Evolutionary conservation across 2,888 invertebrate genomes (phyloP).

Genomic region (Ormyrus thymus): DNA sequence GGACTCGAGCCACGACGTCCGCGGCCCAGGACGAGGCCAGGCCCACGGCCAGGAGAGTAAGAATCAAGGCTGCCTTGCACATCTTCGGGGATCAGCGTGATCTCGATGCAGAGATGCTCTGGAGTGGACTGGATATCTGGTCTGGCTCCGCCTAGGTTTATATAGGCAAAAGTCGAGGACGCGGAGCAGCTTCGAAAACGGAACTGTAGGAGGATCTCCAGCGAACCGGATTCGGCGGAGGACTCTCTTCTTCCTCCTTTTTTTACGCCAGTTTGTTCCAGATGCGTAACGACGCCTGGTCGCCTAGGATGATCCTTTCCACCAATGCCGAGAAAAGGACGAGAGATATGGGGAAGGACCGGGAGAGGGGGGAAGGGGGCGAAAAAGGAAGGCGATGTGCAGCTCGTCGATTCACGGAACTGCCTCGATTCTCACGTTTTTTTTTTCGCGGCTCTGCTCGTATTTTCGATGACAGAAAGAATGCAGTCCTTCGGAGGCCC

Average conservation of each 20-base stretch:
- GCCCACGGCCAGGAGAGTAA: constrained; percentile 19
- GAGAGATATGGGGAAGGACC: background rate
- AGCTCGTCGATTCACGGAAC: constrained; percentile 21
- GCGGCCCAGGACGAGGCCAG: constrained; percentile 7
- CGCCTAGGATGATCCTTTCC: background rate
- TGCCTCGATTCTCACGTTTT: constrained; percentile 14
- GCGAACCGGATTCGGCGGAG: constrained; percentile 36
- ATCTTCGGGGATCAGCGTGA: background rate
- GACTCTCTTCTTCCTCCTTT: background rate
- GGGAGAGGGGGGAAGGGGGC: no score
- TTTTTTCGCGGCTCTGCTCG: background rate
- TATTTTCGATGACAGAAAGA: constrained; percentile 17
- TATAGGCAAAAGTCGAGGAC: constrained; percentile 23
- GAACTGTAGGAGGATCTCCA: constrained; percentile 31
- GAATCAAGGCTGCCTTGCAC: background rate
- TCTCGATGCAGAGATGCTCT: constrained; percentile 17
- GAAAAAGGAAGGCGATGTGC: constrained; percentile 18
- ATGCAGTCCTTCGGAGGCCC: background rate
- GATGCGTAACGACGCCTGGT: constrained; percentile 10
- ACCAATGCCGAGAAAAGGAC: background rate
- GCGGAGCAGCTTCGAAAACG: background rate
- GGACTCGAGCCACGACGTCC: constrained; percentile 41
- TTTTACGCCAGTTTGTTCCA: background rate
- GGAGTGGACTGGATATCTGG: constrained; percentile 26
- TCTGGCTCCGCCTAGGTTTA: constrained; percentile 10